Conservation (phyloP, 2,888 invertebrate genomes). For the Ornithoptera priamus region DNA sequence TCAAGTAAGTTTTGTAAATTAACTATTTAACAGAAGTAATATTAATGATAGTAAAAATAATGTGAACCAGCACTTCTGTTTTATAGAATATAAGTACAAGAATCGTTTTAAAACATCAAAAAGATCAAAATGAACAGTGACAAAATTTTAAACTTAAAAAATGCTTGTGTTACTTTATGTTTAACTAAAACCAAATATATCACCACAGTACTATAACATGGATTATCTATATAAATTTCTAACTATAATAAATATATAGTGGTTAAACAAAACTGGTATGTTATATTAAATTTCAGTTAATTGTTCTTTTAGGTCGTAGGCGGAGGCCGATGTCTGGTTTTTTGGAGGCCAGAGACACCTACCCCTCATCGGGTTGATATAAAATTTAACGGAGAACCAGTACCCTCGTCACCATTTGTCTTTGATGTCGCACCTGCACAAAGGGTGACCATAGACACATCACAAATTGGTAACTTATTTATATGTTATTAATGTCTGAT, state of each 20-base stretch:
- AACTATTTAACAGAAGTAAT: neutral
- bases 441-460: conserved; percentile 69
- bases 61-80: neutral
- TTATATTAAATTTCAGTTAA: neutral
- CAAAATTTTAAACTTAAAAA: too few species aligned
- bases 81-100: neutral
- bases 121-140: too few species aligned
- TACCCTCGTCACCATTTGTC: conserved; percentile 93
- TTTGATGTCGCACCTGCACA: conserved; percentile 83
- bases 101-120: too few species aligned
- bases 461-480: conserved; percentile 61
- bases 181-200: neutral
- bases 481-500: neutral
- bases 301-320: conserved; percentile 87
- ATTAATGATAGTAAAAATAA: neutral
- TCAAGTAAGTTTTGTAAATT: conserved; percentile 70
- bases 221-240: neutral
- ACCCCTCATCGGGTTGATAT: conserved; percentile 96
- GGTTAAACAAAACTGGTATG: neutral
- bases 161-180: neutral
- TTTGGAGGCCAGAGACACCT: conserved; percentile 94
- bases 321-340: conserved; percentile 95
- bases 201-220: neutral
- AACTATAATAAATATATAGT: neutral
- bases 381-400: conserved; percentile 96